A percentile compares a stretch with the other conserved stretches of the same genome.
phyloP scores from a whole-genome alignment of 2,888 invertebrate species.

The Euplexia lucipara region DNA sequence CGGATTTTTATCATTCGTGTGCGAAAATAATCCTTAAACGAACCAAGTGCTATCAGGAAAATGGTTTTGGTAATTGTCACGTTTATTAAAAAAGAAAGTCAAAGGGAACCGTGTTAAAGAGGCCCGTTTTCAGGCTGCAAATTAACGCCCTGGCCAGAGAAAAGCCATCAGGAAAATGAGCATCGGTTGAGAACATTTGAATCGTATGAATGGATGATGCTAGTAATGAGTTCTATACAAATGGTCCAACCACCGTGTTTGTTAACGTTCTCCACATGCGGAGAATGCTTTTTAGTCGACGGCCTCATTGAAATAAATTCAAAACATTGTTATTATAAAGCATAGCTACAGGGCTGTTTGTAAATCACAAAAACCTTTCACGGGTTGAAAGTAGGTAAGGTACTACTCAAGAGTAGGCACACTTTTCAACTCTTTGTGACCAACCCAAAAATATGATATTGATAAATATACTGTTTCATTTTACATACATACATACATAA shows the following conservation, averaged over 20 bases:
- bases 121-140: background rate
- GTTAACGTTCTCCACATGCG: background rate
- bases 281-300: background rate
- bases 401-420: no score
- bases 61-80: background rate
- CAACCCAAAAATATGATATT: no score
- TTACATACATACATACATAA: no score
- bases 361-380: no score
- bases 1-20: no score
- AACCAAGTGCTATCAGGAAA: background rate
- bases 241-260: background rate
- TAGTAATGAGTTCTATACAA: constrained; percentile 18
- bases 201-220: constrained; percentile 3
- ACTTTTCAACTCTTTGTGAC: no score
- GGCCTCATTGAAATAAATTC: background rate
- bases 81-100: background rate
- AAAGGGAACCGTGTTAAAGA: background rate
- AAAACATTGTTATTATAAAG: no score
- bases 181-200: background rate
- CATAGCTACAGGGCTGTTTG: no score
- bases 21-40: no score
- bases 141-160: background rate
- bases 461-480: no score
- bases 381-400: no score
- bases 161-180: background rate